Conservation (phyloP, 2,888 invertebrate genomes). For the Allacma fusca region DNA sequence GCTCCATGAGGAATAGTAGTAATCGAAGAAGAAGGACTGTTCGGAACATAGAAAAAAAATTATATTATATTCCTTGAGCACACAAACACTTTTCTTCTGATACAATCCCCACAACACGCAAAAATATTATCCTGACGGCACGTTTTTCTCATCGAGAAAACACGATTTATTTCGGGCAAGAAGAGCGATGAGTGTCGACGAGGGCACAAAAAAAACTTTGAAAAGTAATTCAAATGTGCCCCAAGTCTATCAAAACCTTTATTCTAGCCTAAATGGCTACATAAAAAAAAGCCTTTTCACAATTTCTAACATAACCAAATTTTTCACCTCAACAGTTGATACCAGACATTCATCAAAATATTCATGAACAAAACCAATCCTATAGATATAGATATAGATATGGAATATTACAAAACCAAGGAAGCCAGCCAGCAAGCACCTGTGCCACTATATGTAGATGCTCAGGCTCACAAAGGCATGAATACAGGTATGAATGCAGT, state of each 20-base stretch:
- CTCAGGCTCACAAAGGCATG: too few species aligned
- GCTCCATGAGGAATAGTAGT: neutral
- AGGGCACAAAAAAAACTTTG: conserved; percentile 17
- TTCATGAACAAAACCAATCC: too few species aligned
- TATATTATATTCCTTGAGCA: neutral
- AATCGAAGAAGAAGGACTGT: neutral
- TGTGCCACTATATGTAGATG: too few species aligned
- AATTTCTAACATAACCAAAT: too few species aligned
- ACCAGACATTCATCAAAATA: too few species aligned
- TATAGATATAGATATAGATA: too few species aligned
- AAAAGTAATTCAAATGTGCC: conserved; percentile 18
- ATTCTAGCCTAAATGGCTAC: too few species aligned
- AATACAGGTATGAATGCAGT: too few species aligned
- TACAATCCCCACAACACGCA: neutral
- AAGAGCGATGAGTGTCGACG: neutral
- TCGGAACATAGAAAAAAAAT: neutral
- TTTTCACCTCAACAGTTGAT: too few species aligned
- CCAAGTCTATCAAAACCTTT: neutral
- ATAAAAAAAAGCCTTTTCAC: too few species aligned
- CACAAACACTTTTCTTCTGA: neutral
- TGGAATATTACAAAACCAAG: too few species aligned
- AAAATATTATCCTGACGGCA: conserved; percentile 14
- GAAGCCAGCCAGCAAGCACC: too few species aligned
- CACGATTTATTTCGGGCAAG: conserved; percentile 2
- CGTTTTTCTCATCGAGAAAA: conserved; percentile 19